phyloP scores from a whole-genome alignment of 1,140 invertebrate genomes.

The Nilaparvata lugens region DNA sequence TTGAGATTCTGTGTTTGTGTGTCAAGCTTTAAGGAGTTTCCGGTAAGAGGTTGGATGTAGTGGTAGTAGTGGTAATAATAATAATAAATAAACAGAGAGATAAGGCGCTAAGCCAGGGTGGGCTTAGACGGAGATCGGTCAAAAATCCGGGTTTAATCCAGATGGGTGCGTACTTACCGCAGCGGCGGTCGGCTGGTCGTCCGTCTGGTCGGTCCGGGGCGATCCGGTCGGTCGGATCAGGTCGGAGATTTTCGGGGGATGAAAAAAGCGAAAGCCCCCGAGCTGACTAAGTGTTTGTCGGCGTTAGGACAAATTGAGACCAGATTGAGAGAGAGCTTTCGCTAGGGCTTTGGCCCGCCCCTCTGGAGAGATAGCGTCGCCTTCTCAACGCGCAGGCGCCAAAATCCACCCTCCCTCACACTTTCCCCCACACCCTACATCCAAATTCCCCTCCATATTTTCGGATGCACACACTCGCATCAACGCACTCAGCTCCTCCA shows the following conservation, averaged over 20 bases:
- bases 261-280: conserved; percentile 3
- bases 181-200: background rate
- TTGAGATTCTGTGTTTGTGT: too few relatives aligned
- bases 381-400: background rate
- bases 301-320: conserved; percentile 3
- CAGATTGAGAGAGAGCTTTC: conserved; percentile 3
- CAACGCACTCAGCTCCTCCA: background rate
- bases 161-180: background rate
- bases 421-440: background rate
- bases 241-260: conserved; percentile 1
- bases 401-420: background rate
- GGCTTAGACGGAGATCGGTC: background rate
- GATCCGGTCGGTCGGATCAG: background rate
- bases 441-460: background rate
- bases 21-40: too few relatives aligned
- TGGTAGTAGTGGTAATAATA: background rate
- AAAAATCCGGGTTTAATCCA: background rate
- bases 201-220: background rate
- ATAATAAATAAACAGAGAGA: background rate
- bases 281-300: conserved; percentile 3
- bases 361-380: background rate
- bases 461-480: background rate
- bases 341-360: background rate
- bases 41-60: too few relatives aligned
- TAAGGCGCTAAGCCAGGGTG: background rate